Percentiles rank a stretch among this genome's conserved stretches.
These are phyloP conservation scores for Heptranchias perlo DNA, from an alignment of 2,113 vertebrate genomes.

Conservation along the genomic window DNA sequence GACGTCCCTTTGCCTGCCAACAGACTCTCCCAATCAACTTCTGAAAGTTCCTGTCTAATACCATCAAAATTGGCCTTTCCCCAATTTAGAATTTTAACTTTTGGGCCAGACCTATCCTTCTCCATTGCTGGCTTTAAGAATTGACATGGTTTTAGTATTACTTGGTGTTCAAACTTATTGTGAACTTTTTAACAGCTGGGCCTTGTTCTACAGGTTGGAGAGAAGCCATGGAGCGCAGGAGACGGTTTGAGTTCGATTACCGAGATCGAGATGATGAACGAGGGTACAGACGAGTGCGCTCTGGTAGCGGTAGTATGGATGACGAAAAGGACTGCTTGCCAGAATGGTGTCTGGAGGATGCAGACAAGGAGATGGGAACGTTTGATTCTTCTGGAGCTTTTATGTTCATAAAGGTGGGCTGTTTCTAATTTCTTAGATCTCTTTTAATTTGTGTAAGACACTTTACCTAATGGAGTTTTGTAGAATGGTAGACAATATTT, in stretches of 20 bases:
- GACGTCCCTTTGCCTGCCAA: no score
- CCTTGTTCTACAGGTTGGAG: conserved; percentile 85
- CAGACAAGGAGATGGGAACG: conserved; percentile 92
- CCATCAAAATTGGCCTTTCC: no score
- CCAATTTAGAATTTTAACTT: no score
- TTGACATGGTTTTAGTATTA: background rate
- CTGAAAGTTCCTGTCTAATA: no score
- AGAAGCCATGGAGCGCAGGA: conserved; percentile 82
- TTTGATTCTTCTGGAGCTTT: conserved; percentile 97
- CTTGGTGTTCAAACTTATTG: background rate
- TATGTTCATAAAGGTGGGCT: conserved; percentile 80
- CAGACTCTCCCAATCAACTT: no score
- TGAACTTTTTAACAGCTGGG: conserved; percentile 56
- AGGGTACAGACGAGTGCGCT: conserved; percentile 78
- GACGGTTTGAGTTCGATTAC: conserved; percentile 86
- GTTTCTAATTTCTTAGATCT: background rate
- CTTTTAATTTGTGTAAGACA: background rate
- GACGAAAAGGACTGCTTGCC: conserved; percentile 91
- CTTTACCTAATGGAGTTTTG: background rate
- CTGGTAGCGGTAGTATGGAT: conserved; percentile 85
- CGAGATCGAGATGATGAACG: conserved; percentile 85
- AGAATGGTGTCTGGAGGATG: conserved; percentile 96
- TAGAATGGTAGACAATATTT: background rate
- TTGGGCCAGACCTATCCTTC: no score
- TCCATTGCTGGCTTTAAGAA: background rate